These are phyloP conservation scores for Echeneis naucrates DNA, from an alignment of 2,797 vertebrate genomes.

Conservation along the genomic window DNA sequence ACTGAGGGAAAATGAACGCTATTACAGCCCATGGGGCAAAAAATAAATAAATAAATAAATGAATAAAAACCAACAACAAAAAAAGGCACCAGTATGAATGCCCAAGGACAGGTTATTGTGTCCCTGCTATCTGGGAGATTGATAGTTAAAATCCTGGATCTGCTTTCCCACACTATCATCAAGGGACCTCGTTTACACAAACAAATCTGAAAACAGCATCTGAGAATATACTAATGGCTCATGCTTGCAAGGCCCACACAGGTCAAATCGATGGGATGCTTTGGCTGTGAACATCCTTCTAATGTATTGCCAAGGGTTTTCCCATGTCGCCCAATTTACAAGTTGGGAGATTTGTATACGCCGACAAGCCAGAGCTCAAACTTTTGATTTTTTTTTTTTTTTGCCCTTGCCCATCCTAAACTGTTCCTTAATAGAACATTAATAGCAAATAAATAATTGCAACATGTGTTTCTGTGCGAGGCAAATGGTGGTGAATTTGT, in stretches of 20 bases:
- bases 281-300: slow-evolving; percentile 75
- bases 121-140: slow-evolving; percentile 64
- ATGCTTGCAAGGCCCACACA: slow-evolving; percentile 80
- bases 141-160: slow-evolving; percentile 65
- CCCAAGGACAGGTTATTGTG: slow-evolving; percentile 78
- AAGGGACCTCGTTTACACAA: slow-evolving; percentile 81
- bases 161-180: slow-evolving; percentile 69
- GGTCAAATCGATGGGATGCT: slow-evolving; percentile 84
- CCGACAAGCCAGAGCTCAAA: slow-evolving; percentile 64
- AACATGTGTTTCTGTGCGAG: slow-evolving; percentile 13
- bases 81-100: slow-evolving; percentile 38
- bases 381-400: slow-evolving; percentile 73
- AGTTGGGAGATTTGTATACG: slow-evolving; percentile 77
- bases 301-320: slow-evolving; percentile 83
- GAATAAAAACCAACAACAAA: too few relatives aligned
- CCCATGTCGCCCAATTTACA: slow-evolving; percentile 81
- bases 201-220: slow-evolving; percentile 74
- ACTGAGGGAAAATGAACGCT: slow-evolving; percentile 38
- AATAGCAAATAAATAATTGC: slow-evolving; percentile 26
- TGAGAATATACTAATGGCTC: slow-evolving; percentile 81
- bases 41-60: too few relatives aligned
- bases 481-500: slow-evolving; percentile 17
- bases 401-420: slow-evolving; percentile 54
- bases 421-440: slow-evolving; percentile 49
- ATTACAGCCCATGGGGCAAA: slow-evolving; percentile 32